Base-by-base conservation (phyloP, 2,888 invertebrate species). In the Dasysyrphus tricinctus region DNA sequence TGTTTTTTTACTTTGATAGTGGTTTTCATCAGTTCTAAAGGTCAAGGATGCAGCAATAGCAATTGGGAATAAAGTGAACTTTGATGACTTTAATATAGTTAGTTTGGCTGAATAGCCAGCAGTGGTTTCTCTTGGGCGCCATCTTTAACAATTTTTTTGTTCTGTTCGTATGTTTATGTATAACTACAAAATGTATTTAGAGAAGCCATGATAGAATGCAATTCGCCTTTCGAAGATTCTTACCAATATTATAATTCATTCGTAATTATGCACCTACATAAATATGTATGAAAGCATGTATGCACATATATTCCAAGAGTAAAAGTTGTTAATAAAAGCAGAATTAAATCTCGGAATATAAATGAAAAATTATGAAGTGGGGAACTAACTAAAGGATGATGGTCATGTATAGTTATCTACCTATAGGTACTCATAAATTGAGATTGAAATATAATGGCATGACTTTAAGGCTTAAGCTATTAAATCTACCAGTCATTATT, bases 31-130 rank as follows among this genome's bases (percentile, higher is more conserved):
- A n/a, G 5, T n/a, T 56, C 37, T 47, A 39, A 75, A 65, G 65
- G 75, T 75, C 65, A 75, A 75, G 75, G 75, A 65, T 7, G 14
- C 16, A 34, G 65, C n/a, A 19, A 49, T 67, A 34, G 65, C n/a
- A 19, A 49, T 67, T 37, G 19, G 65, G 47, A 49, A 37, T 49
- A 37, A 49, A 49, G 47, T 49, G 12, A 67, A 37, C 34, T 67
- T 49, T 47, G 49, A 67, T 49, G 47, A 19, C 5, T 47, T 65
- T n/a, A 65, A 65, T 49, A 67, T 12, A 32, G 6, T 49, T 67
- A 67, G 47, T 49, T 67, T 19, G 8, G 16, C 19, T 67, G 12
- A 11, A n/a, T 59, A 39, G 12, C 6, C 16, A 24, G 24, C 7
- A 61, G 24, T 39, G 42, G 29, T 44, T 63, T 63, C 63, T 44